phyloP scores from a whole-genome alignment of 1,140 invertebrate genomes.

The Caerostris darwini region DNA sequence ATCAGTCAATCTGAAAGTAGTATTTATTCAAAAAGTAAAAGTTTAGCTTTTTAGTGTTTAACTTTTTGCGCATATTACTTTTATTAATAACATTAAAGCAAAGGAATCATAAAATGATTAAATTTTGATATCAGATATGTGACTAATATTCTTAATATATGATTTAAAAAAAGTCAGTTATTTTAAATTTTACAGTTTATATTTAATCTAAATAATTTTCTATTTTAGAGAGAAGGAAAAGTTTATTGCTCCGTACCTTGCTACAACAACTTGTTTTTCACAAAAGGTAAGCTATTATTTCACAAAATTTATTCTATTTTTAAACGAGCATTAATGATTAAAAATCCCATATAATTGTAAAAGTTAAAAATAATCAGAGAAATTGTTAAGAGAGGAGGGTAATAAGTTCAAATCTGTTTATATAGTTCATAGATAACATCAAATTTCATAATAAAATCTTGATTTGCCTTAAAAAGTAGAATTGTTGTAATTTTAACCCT shows the following conservation, averaged over 20 bases:
- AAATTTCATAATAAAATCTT: no score
- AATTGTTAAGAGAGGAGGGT: no score
- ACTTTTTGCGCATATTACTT: not conserved
- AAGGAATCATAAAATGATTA: not conserved
- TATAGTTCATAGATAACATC: no score
- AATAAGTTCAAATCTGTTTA: no score
- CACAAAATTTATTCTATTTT: not conserved
- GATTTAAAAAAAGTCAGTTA: not conserved
- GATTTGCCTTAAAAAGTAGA: no score
- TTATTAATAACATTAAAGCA: not conserved
- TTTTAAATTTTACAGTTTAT: not conserved
- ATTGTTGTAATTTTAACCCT: no score
- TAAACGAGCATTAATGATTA: no score
- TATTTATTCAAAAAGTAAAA: not conserved
- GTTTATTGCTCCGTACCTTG: slow-evolving; percentile 47
- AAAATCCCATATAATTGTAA: no score
- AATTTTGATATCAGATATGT: not conserved
- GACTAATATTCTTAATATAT: not conserved
- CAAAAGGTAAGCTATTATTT: not conserved
- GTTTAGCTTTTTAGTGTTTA: not conserved
- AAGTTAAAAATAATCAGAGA: no score
- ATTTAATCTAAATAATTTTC: not conserved
- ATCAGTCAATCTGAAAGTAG: no score
- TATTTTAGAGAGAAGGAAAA: slow-evolving; percentile 52
- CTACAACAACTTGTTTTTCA: slow-evolving; percentile 67